Evolutionary conservation across 2,113 vertebrate genomes (phyloP).

Genomic region (Turdus rufiventris): DNA sequence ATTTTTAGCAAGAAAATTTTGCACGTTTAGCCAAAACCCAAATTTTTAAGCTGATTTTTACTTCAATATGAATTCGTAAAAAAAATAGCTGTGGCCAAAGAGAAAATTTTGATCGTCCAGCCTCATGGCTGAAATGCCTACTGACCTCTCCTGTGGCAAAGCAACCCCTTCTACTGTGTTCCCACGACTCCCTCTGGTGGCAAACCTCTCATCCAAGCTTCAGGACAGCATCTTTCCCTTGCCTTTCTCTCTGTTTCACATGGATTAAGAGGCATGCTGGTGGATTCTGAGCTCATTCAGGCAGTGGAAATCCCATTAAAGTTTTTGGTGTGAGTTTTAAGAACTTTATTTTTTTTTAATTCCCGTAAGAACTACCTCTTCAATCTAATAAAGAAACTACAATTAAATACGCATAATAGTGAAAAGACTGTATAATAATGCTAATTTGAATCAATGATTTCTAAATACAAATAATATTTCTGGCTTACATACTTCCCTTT

Average conservation of each 20-base stretch:
- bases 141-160: neutral
- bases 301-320: neutral
- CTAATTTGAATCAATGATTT: neutral
- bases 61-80: neutral
- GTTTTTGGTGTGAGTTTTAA: neutral
- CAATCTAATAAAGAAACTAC: neutral
- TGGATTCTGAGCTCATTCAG: neutral
- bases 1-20: neutral
- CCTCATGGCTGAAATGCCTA: neutral
- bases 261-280: neutral
- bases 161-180: constrained; percentile 21
- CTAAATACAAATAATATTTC: neutral
- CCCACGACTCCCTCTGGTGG: constrained; percentile 74
- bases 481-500: neutral
- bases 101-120: neutral
- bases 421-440: neutral
- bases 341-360: neutral
- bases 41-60: neutral
- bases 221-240: neutral
- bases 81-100: neutral
- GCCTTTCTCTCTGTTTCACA: neutral
- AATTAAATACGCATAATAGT: neutral
- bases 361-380: neutral
- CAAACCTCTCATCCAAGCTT: neutral
- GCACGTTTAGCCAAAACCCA: neutral